A percentile compares a stretch with the other conserved stretches of the same genome.
phyloP scores from a whole-genome alignment of 2,888 invertebrate genomes.

The Caradrina kadenii region DNA sequence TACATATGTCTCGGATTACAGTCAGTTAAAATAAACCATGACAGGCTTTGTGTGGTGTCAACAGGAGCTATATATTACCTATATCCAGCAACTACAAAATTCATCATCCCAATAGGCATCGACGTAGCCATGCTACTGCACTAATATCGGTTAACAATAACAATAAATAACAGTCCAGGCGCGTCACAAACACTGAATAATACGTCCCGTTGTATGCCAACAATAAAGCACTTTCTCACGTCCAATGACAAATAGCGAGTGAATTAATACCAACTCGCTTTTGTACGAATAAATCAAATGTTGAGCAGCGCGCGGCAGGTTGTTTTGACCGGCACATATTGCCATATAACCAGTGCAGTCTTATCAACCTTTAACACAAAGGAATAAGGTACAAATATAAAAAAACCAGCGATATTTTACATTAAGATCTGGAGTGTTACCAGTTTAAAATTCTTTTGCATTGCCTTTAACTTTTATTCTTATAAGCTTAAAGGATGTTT shows the following conservation, averaged over 20 bases:
- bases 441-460: slow-evolving; percentile 39
- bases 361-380: slow-evolving; percentile 25
- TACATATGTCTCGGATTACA: background rate
- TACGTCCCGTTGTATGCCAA: slow-evolving; percentile 78
- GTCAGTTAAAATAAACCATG: background rate
- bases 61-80: background rate
- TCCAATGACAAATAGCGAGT: slow-evolving; percentile 86
- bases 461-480: slow-evolving; percentile 14
- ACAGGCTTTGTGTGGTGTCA: background rate
- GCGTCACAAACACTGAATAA: slow-evolving; percentile 63
- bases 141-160: slow-evolving; percentile 51
- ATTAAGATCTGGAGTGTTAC: slow-evolving; percentile 51
- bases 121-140: slow-evolving; percentile 34
- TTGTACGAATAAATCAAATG: slow-evolving; percentile 84
- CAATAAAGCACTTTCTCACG: slow-evolving; percentile 87
- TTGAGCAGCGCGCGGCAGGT: slow-evolving; percentile 79
- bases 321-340: slow-evolving; percentile 69
- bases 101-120: slow-evolving; percentile 8
- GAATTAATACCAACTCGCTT: slow-evolving; percentile 83
- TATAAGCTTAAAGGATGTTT: background rate
- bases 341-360: background rate
- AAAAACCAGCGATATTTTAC: slow-evolving; percentile 21
- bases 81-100: slow-evolving; percentile 6
- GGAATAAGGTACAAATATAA: slow-evolving; percentile 32
- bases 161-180: slow-evolving; percentile 53